Base-by-base conservation (phyloP, 2,797 vertebrate genomes). In the Huso huso region DNA sequence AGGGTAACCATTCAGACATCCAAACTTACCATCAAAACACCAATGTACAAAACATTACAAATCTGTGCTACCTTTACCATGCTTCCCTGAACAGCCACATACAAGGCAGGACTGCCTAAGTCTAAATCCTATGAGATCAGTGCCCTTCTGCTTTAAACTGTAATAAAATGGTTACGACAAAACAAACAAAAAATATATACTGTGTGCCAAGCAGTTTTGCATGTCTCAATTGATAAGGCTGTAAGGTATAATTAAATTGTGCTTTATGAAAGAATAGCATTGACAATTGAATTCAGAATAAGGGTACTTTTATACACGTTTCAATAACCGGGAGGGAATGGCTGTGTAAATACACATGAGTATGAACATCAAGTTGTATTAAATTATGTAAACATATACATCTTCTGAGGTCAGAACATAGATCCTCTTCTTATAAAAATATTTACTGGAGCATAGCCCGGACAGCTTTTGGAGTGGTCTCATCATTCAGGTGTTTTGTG, bases 351-450 rank as follows among this genome's bases (percentile, higher is more conserved):
- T 93, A 92, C 91, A 91, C 87, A 92, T 86, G 85, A 93, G 92
- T 95, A 96, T 94, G 88, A 94, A 97, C 94, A 96, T 85, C 86
- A 83, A 92, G 89, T 91, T 87, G 91, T 86, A 91, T 95, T 97
- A 99, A 98, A 97, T 98, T 96, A 95, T 96, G 96, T 98, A 98
- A 99, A 99, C 95, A 98, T 96, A 89, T 95, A 96, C 95, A 97
- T 96, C 93, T 95, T 95, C 87, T 92, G 94, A 96, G 93, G 92
- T 94, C 93, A 92, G 89, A 83, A 85, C 87, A 92, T 76, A 82
- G 91, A 92, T 91, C 93, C 93, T 89, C 89, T 90, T 91, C 82
- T 87, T 79, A 72, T 81, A 78, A 70, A 68, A 37, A 37, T 37
- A 74, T 77, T 91, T 96, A 98, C 91, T 97, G 97, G 75, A 99